Evolutionary conservation across 2,888 invertebrate species (phyloP), one percentile per base, ranked within the genome.

Genomic region (Himalopsyche kuldschensis): DNA sequence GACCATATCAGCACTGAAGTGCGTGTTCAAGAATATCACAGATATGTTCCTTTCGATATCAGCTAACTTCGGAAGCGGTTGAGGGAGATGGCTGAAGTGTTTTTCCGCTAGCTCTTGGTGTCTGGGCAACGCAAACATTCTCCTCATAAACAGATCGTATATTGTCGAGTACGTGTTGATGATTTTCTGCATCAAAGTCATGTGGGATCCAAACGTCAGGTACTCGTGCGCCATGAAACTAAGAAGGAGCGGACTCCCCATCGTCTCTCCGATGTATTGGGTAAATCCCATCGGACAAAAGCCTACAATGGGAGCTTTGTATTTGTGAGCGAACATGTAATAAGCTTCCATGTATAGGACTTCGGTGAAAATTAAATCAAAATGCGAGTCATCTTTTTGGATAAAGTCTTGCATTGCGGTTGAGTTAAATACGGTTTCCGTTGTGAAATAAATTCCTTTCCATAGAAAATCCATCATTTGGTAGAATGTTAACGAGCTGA

Each of bases 151-250:
- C 80, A 89, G 90, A 85, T 92, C 92, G 47, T 91, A 91, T 0
- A 88, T 69, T 4, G 89, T 89, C 82, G 90, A 90, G 77, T 90
- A 91, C 0, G 91, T 88, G 87, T 94, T 94, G 32, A 89, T 88
- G 0, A 93, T 75, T 85, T 94, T 88, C 86, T 93, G 90, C 87
- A 88, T 88, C 85, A 95, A 93, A 55, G 89, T 92, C 89, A 92
- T 92, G 78, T 87, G 88, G 31, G 93, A 92, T 0, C 91, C 89
- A 55, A 89, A 83, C 8, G 27, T 88, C 76, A 90, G 86, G 83
- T 90, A 89, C 8, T 89, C 88, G 79, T 92, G 90, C 0, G 92
- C 91, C 30, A 92, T 89, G 87, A 90, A 90, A 0, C 92, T 90
- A 87, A 81, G 20, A 17, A 81, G 24, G 20, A 82, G 30, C 10